These are phyloP conservation scores for Oncorhynchus kisutch DNA, from an alignment of 2,113 vertebrate species.

Conservation along the genomic window DNA sequence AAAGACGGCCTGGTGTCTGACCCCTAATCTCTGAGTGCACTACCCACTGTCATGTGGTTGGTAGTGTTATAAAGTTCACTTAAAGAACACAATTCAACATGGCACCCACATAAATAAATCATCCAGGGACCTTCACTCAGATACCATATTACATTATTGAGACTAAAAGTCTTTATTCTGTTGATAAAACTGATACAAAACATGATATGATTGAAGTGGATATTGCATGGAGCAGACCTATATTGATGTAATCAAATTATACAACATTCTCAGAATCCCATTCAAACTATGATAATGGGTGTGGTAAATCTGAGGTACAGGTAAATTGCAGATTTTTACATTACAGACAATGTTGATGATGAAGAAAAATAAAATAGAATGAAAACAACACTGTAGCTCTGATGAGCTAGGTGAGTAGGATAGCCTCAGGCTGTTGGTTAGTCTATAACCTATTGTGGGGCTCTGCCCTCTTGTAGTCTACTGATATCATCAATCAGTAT, in stretches of 20 bases:
- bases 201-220: background rate
- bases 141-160: background rate
- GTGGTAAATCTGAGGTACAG: constrained; percentile 78
- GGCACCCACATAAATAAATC: too few species aligned
- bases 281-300: background rate
- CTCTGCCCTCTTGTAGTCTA: constrained; percentile 72
- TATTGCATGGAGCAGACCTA: background rate
- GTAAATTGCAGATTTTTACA: constrained; percentile 51
- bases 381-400: constrained; percentile 43
- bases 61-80: background rate
- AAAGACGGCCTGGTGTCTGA: constrained; percentile 46
- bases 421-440: constrained; percentile 85
- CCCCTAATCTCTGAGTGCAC: background rate
- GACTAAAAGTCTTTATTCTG: background rate
- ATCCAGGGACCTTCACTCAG: too few species aligned
- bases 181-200: too few species aligned
- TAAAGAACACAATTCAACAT: background rate
- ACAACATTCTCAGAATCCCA: background rate
- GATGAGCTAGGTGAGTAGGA: constrained; percentile 38
- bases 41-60: background rate
- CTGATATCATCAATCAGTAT: constrained; percentile 6
- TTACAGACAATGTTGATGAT: constrained; percentile 56
- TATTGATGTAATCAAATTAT: background rate
- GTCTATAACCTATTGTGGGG: constrained; percentile 80
- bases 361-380: constrained; percentile 40